Evolutionary conservation across 2,797 vertebrate genomes (phyloP), one percentile per base, ranked within the genome.

Genomic region (Bradypodion pumilum): DNA sequence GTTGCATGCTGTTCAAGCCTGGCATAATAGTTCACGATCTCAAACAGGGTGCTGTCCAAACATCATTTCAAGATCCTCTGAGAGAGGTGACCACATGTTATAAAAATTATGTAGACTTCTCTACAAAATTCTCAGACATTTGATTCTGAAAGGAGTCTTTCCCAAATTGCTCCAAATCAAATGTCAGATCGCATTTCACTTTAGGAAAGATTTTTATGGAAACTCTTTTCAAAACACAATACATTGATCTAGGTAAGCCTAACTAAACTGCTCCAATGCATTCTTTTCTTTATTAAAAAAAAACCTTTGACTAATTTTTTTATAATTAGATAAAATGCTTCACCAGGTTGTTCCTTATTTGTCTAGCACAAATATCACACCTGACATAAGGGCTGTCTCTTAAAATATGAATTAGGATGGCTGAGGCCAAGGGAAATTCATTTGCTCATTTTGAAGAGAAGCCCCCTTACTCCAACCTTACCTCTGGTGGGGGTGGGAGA

Each of bases 101-200:
- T n/a, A n/a, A n/a, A n/a, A n/a, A n/a, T n/a, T n/a, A n/a, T n/a
- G n/a, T n/a, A n/a, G n/a, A n/a, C n/a, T n/a, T n/a, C n/a, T n/a
- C n/a, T n/a, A n/a, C n/a, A n/a, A n/a, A n/a, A n/a, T n/a, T n/a
- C n/a, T n/a, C n/a, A n/a, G n/a, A 59, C 56, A 59, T 59, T 59
- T 12, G 56, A 16, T 23, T 59, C n/a, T n/a, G n/a, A n/a, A n/a
- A n/a, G 56, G 56, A 16, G 56, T 59, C 23, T 59, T 59, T 16
- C 56, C 56, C 56, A 59, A 59, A 59, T 59, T 59, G 15, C 23
- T 59, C 56, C 56, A 15, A 9, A 15, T 59, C 56, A 59, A 59
- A 59, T 23, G 59, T 70, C 35, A 35, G 27, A 80, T 80, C 78
- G 80, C 40, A 56, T 82, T 66, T 82, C 46, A n/a, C 35, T 65